These are phyloP conservation scores for Tetramorium parvispinum DNA, from an alignment of 1,140 invertebrate species.

Conservation along the genomic window DNA sequence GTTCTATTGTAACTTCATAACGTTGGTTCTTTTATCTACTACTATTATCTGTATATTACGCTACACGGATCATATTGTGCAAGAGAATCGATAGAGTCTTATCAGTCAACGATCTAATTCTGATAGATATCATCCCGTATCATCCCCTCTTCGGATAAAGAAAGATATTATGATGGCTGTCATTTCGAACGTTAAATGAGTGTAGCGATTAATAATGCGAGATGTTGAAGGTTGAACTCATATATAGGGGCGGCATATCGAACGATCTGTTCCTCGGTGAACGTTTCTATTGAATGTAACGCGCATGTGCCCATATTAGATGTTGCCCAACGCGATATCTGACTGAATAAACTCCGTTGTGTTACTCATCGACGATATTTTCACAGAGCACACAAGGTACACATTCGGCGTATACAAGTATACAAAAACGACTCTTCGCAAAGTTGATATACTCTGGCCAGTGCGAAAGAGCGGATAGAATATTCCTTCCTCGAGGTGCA, in stretches of 20 bases:
- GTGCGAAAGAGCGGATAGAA: slow-evolving; percentile 4
- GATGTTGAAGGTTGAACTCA: slow-evolving; percentile 57
- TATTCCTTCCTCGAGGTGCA: neutral
- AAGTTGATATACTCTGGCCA: slow-evolving; percentile 8
- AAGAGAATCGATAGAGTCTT: slow-evolving; percentile 53
- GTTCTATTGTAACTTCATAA: neutral
- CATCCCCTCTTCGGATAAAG: slow-evolving; percentile 53
- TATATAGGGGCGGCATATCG: slow-evolving; percentile 27
- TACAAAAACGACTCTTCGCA: slow-evolving; percentile 10
- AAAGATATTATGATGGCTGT: slow-evolving; percentile 66
- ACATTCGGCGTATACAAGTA: neutral
- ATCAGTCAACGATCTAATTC: slow-evolving; percentile 62
- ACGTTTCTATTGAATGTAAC: slow-evolving; percentile 20
- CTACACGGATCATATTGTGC: slow-evolving; percentile 56
- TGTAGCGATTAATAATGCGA: slow-evolving; percentile 71
- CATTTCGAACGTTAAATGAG: slow-evolving; percentile 68
- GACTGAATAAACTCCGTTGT: slow-evolving; percentile 33
- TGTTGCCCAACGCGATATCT: slow-evolving; percentile 26
- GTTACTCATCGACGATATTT: slow-evolving; percentile 28
- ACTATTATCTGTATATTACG: neutral
- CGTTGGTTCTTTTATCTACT: slow-evolving; percentile 17
- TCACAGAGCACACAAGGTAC: neutral
- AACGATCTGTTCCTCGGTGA: neutral
- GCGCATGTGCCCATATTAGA: slow-evolving; percentile 18
- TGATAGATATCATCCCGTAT: slow-evolving; percentile 48